phyloP scores from a whole-genome alignment of 2,888 invertebrate species.

The Lordiphosa fenestrarum region DNA sequence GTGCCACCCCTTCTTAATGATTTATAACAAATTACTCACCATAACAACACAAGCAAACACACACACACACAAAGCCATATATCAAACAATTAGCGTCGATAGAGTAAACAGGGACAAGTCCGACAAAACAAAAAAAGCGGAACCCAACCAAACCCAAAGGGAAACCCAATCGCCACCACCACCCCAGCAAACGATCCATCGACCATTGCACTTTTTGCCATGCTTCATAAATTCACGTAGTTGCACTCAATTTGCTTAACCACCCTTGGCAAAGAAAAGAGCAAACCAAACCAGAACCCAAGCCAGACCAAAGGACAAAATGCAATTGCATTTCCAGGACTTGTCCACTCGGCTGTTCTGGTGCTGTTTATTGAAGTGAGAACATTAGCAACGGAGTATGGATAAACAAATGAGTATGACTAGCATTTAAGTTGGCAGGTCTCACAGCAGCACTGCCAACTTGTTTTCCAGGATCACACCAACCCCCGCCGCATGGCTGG shows the following conservation, averaged over 20 bases:
- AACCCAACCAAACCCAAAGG: conserved; percentile 3
- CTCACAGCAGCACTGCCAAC: not conserved
- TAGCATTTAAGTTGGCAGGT: conserved; percentile 23
- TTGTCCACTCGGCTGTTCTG: not conserved
- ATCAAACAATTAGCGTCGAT: conserved; percentile 69
- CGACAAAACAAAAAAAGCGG: conserved; percentile 17
- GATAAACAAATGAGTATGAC: conserved; percentile 4
- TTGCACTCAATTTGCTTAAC: conserved; percentile 45
- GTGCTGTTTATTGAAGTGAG: conserved; percentile 54
- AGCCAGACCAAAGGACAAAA: conserved; percentile 30
- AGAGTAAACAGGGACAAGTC: conserved; percentile 47
- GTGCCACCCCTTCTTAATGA: conserved; percentile 45
- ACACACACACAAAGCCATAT: conserved; percentile 43
- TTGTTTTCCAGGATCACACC: not conserved
- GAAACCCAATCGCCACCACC: conserved; percentile 17
- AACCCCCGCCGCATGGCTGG: not conserved
- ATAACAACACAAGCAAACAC: conserved; percentile 47
- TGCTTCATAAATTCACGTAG: conserved; percentile 64
- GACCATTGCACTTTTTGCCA: conserved; percentile 59
- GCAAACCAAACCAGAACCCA: conserved; percentile 3
- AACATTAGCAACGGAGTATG: conserved; percentile 46
- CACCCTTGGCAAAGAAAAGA: conserved; percentile 35
- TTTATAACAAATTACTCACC: conserved; percentile 42
- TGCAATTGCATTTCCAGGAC: conserved; percentile 38
- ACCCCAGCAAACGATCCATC: conserved; percentile 20